Percentiles rank a stretch among this genome's conserved stretches.
Evolutionary conservation across 1,140 invertebrate species (phyloP).

Genomic region (Leptonema lineaticorne): DNA sequence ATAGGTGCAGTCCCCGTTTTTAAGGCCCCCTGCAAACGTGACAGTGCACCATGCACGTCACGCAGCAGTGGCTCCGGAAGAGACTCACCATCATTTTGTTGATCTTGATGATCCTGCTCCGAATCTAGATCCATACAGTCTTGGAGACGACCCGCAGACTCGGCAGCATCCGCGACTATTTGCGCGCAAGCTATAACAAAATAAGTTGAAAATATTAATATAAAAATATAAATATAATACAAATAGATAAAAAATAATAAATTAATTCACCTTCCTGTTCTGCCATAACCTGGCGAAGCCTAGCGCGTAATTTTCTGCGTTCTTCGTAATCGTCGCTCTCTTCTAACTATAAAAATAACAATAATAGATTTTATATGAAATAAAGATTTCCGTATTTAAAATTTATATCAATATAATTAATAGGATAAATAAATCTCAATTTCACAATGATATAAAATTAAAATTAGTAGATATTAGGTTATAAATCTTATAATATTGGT

Average conservation of each 20-base stretch:
- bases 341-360: slow-evolving; percentile 68
- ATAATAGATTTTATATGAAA: neutral
- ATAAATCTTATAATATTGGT: too few species aligned
- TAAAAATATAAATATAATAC: neutral
- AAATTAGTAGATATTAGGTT: too few species aligned
- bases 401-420: slow-evolving; percentile 3
- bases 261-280: slow-evolving; percentile 72
- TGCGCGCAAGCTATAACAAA: slow-evolving; percentile 58
- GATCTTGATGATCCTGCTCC: slow-evolving; percentile 43
- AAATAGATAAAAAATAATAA: neutral
- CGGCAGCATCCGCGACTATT: slow-evolving; percentile 58
- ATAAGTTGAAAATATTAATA: neutral
- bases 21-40: slow-evolving; percentile 70
- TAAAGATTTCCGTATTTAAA: neutral
- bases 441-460: neutral
- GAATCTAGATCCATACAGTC: slow-evolving; percentile 24
- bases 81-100: slow-evolving; percentile 48
- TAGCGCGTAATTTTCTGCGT: slow-evolving; percentile 73
- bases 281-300: slow-evolving; percentile 75
- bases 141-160: slow-evolving; percentile 45
- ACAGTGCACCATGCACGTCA: slow-evolving; percentile 77
- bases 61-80: slow-evolving; percentile 61
- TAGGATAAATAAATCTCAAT: neutral
- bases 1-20: slow-evolving; percentile 58
- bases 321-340: slow-evolving; percentile 84